Evolutionary conservation across 2,797 vertebrate species (phyloP).

Genomic region (Notolepis coatsorum): DNA sequence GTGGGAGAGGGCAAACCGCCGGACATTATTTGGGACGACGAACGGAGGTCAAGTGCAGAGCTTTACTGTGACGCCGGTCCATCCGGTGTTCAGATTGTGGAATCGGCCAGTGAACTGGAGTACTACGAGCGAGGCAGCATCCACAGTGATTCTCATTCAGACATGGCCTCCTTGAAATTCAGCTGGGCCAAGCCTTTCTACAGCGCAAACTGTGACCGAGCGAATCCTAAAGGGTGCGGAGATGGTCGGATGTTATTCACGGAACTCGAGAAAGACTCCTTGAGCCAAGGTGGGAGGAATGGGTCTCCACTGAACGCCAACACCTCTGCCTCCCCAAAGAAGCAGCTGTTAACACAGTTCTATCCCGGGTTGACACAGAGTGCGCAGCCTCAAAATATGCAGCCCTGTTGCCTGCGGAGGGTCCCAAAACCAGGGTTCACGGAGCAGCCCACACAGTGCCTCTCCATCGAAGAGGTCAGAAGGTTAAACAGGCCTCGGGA

Average conservation of each 20-base stretch:
- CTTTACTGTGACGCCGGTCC: constrained; percentile 36
- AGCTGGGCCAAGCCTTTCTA: constrained; percentile 38
- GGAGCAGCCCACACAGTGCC: constrained; percentile 61
- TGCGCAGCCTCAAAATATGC: constrained; percentile 12
- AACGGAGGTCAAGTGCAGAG: constrained; percentile 28
- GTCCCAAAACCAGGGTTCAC: constrained; percentile 38
- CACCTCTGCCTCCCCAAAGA: constrained; percentile 17
- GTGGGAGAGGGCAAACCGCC: constrained; percentile 28
- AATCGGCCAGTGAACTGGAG: constrained; percentile 62
- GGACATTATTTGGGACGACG: constrained; percentile 36
- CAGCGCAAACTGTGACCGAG: constrained; percentile 21
- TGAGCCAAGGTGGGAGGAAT: constrained; percentile 4
- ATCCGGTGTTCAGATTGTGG: constrained; percentile 19
- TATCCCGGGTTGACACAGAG: constrained; percentile 19
- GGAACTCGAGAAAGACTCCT: constrained; percentile 26
- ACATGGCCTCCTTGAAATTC: constrained; percentile 49
- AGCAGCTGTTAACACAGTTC: constrained; percentile 20
- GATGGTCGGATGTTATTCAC: constrained; percentile 41
- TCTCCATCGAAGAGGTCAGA: constrained; percentile 76
- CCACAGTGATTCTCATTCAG: constrained; percentile 60
- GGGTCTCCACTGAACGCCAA: constrained; percentile 9
- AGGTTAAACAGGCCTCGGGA: constrained; percentile 60
- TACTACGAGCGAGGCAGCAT: constrained; percentile 75
- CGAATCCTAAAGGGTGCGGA: constrained; percentile 28
- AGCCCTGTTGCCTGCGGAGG: constrained; percentile 19